Evolutionary conservation across 53 echinoderm and acorn worm species (phyloP).

Genomic region (Patiria pectinifera): DNA sequence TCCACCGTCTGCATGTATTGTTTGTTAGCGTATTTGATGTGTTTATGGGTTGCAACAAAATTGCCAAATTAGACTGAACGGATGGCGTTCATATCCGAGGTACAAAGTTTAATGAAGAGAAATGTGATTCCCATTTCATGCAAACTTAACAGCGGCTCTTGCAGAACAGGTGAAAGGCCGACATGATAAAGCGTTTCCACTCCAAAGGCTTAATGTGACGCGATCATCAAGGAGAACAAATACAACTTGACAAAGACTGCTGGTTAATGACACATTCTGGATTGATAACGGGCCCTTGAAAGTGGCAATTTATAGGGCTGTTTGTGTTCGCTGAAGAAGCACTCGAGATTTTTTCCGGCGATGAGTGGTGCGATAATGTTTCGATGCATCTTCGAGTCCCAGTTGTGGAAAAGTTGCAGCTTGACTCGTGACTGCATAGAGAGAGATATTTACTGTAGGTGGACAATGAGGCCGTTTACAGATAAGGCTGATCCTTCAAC

Average conservation of each 20-base stretch:
- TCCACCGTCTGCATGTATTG: too few species aligned
- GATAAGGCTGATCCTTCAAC: too few species aligned
- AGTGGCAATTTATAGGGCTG: not conserved
- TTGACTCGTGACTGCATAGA: too few species aligned
- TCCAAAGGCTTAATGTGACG: not conserved
- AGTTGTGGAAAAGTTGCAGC: too few species aligned
- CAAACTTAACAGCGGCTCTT: not conserved
- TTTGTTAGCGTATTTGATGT: not conserved
- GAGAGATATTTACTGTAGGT: too few species aligned
- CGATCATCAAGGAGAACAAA: not conserved
- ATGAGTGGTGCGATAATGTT: not conserved
- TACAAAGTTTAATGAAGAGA: slow-evolving; percentile 8
- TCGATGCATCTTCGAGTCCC: not conserved
- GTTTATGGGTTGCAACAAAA: not conserved
- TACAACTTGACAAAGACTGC: not conserved
- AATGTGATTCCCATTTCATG: not conserved
- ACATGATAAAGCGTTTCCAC: not conserved
- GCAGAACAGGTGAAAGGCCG: not conserved
- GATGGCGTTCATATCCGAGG: not conserved
- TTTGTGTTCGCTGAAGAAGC: not conserved
- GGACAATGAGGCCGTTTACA: too few species aligned
- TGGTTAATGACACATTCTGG: not conserved
- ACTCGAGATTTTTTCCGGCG: not conserved
- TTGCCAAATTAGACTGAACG: not conserved
- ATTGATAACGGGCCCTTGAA: not conserved